Percentiles rank a stretch among this genome's conserved stretches.
Evolutionary conservation across 2,888 invertebrate species (phyloP).

Genomic region (Sphinx pinastri): DNA sequence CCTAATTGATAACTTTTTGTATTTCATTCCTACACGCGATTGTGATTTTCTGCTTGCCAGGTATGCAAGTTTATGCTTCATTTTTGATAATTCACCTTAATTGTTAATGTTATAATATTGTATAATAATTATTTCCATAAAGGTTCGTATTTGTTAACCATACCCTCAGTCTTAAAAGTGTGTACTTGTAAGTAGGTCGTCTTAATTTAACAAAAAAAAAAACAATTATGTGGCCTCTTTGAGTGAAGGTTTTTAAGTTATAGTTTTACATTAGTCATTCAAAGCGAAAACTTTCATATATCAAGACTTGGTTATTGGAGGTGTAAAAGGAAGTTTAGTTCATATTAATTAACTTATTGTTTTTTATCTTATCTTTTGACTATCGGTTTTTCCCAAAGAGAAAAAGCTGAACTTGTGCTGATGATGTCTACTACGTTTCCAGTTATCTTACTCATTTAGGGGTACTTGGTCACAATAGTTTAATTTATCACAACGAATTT

Average conservation of each 20-base stretch:
- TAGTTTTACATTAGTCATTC: constrained; percentile 13
- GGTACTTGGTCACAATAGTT: constrained; percentile 20
- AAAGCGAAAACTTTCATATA: background rate
- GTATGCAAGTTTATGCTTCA: constrained; percentile 22
- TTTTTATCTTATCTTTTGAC: background rate
- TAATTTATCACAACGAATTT: constrained; percentile 20
- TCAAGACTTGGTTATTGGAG: constrained; percentile 5
- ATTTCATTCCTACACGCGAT: constrained; percentile 13
- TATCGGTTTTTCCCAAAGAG: background rate
- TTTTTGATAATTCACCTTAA: constrained; percentile 15
- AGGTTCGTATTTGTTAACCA: constrained; percentile 8
- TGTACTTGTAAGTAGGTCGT: constrained; percentile 17
- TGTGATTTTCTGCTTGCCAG: constrained; percentile 20
- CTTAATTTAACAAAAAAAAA: constrained; percentile 3
- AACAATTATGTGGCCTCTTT: background rate
- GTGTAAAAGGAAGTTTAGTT: constrained; percentile 3
- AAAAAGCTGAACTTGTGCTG: constrained; percentile 14
- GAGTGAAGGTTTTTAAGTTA: constrained; percentile 16
- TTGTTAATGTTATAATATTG: constrained; percentile 24
- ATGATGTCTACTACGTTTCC: background rate
- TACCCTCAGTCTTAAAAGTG: constrained; percentile 14
- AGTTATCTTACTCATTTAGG: background rate
- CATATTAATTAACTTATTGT: constrained; percentile 14
- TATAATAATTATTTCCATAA: constrained; percentile 21
- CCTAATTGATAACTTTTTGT: background rate